Conservation (phyloP, 2,113 vertebrate genomes). For the Cyanoderma ruficeps region DNA sequence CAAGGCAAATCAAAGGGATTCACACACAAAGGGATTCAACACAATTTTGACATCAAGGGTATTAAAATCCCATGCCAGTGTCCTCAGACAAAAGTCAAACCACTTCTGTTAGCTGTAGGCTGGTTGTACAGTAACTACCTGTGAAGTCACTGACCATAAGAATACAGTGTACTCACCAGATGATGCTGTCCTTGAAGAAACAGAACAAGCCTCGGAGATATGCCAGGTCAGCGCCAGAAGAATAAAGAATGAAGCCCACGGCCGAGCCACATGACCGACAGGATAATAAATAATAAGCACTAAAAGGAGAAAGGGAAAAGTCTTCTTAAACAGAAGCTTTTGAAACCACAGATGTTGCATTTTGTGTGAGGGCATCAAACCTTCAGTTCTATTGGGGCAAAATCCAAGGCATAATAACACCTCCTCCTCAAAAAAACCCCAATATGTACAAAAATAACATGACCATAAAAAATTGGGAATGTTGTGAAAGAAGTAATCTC, state of each 20-base stretch:
- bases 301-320: slow-evolving; percentile 25
- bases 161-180: slow-evolving; percentile 78
- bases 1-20: not conserved
- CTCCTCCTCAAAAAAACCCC: not conserved
- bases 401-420: not conserved
- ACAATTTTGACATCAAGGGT: not conserved
- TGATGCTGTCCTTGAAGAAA: slow-evolving; percentile 80
- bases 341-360: not conserved
- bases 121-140: not conserved
- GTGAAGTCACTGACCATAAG: rapidly evolving
- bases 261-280: slow-evolving; percentile 75
- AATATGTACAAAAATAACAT: rapidly evolving
- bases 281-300: slow-evolving; percentile 77
- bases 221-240: slow-evolving; percentile 70
- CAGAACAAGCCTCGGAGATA: slow-evolving; percentile 82
- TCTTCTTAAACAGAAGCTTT: not conserved
- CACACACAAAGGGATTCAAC: no score
- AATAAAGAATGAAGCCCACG: slow-evolving; percentile 79
- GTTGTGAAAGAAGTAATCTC: not conserved
- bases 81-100: not conserved
- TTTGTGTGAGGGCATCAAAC: not conserved
- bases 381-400: not conserved
- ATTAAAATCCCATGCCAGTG: not conserved
- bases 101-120: not conserved
- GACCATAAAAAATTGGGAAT: rapidly evolving